Evolutionary conservation across 2,113 vertebrate species (phyloP), one percentile per base, ranked within the genome.

Genomic region (Embiotoca jacksoni): DNA sequence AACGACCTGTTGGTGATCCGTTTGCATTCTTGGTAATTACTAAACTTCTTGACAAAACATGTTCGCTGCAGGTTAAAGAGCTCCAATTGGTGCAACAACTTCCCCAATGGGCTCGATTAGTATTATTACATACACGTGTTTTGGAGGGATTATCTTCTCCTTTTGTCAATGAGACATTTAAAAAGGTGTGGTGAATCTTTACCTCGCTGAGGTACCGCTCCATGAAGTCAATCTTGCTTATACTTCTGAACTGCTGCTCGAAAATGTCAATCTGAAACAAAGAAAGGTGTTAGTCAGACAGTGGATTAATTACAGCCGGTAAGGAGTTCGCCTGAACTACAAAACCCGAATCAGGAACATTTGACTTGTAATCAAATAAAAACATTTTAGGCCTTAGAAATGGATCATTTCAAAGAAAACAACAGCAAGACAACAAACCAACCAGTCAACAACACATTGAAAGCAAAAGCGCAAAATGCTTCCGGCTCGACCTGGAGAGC

Each of bases 161-260:
- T 58, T 5, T 44, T 54, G 3, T 44, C 2, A 11, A 13, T 13
- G 11, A 1, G 23, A 23, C 23, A 23, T 11, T 44, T 44, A 11
- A 11, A 44, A 44, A 44, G 41, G 3, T 44, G 9, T 44, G 41
- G 4, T 11, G 3, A 11, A 44, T 55, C 54, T 66, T 23, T 44
- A 95, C 95, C 93, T 96, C 94, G 6, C 86, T 94, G 53, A 96
- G 94, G 88, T 94, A 96, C 1, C 93, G 82, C 87, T 96, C 95
- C 95, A 96, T 96, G 86, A 95, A 96, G 86, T 96, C 95, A 3
- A 96, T 96, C 84, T 94, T 95, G 89, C 94, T 96, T 71, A 96
- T 95, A 69, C 95, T 96, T 62, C 92, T 89, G 75, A 94, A 95
- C 87, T 95, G 93, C 78, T 96, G 95, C 80, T 96, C 94, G 0